Base-by-base conservation (phyloP, 1,140 invertebrate species). In the Zaprionus tsacasi region DNA sequence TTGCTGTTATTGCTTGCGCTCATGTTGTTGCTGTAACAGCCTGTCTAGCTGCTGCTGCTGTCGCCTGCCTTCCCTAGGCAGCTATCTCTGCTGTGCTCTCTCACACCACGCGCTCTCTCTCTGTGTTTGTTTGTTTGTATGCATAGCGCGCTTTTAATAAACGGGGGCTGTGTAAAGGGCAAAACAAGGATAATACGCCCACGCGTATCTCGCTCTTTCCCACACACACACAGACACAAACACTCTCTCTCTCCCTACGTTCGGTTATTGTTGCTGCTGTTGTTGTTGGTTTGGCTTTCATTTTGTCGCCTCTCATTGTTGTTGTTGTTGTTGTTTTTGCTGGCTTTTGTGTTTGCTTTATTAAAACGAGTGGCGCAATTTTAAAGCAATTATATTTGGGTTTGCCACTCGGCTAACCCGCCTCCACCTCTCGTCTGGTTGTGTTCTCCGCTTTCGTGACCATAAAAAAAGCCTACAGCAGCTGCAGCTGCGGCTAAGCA, bases 321-420 rank as follows among this genome's bases (percentile, higher is more conserved):
- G 57, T 65, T 69, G 60, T 45, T 68, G 59, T 10, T 52, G 27
- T 67, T 48, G 59, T 50, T 72, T 15, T 25, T 63, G 54, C 45
- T 70, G 61, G 67, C 72, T 71, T 76, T 76, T 78, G 72, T 78
- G 67, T 70, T 67, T 67, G 71, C 48, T 78, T 78, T 75, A 82
- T 82, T 82, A 82, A 82, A 82, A 82, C 70, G 77, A 82, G 77
- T 82, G 79, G 77, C 67, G 79, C 79, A 82, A 82, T 82, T 82
- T 82, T 82, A 72, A 82, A 82, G 79, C 77, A 82, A 82, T 82
- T 82, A 82, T 74, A 76, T 71, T 60, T 64, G 60, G 77, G 77
- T 67, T 76, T 48, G 57, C 54, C 69, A 70, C 61, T 65, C 63
- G 56, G 36, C 38, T 63, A 48, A 57, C n/a, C 27, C 27, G 27